Evolutionary conservation across 2,888 invertebrate genomes (phyloP).

Genomic region (Plusia festucae): DNA sequence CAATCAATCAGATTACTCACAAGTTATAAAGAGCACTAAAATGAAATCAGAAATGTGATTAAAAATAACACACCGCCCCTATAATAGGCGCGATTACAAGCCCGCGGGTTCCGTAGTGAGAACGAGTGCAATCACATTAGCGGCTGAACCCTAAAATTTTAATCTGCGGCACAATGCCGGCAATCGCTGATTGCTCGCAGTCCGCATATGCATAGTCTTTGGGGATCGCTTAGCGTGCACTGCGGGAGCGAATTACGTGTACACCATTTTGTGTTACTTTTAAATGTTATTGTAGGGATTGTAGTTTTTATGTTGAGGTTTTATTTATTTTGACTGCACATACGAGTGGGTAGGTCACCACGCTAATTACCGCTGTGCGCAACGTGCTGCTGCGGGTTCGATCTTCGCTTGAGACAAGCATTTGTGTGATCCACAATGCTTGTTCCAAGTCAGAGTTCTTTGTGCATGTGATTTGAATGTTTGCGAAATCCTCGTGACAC

Average conservation of each 20-base stretch:
- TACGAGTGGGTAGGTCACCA: too few relatives aligned
- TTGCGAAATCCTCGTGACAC: too few relatives aligned
- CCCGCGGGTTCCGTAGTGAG: conserved; percentile 76
- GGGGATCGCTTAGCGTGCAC: conserved; percentile 86
- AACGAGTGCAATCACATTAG: conserved; percentile 88
- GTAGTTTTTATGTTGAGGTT: not conserved
- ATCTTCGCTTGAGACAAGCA: too few relatives aligned
- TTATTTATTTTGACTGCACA: too few relatives aligned
- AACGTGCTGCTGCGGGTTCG: too few relatives aligned
- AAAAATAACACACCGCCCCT: conserved; percentile 83
- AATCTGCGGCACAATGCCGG: conserved; percentile 86
- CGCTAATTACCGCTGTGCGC: too few relatives aligned
- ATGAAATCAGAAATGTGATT: conserved; percentile 79
- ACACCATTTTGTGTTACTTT: conserved; percentile 18
- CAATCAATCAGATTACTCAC: conserved; percentile 59
- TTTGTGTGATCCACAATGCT: too few relatives aligned
- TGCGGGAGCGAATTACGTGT: conserved; percentile 49
- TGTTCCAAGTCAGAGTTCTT: too few relatives aligned
- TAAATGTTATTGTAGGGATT: not conserved
- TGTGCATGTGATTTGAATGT: too few relatives aligned
- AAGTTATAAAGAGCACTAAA: conserved; percentile 52
- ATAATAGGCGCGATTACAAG: conserved; percentile 77
- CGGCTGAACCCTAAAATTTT: conserved; percentile 89
- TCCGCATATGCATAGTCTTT: conserved; percentile 88
- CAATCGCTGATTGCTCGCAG: conserved; percentile 86